A percentile compares a stretch with the other conserved stretches of the same genome.
Conservation (phyloP, 2,113 vertebrate genomes). For the Leptobrachium ailaonicum region DNA sequence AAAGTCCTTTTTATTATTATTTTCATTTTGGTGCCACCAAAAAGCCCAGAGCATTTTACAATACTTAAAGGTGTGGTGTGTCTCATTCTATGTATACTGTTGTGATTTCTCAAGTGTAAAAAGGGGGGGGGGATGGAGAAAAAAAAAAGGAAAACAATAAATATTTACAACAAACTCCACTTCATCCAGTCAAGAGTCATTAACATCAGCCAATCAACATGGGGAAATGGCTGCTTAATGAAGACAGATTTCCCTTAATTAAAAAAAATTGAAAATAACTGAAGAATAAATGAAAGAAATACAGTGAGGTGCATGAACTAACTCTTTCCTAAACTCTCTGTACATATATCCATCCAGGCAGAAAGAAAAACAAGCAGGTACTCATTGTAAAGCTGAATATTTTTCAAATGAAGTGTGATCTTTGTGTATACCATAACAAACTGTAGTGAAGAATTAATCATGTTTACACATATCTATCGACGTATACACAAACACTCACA, state of each 20-base stretch:
- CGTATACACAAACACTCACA: background rate
- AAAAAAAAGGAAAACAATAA: conserved; percentile 50
- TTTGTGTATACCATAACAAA: background rate
- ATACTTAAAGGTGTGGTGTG: conserved; percentile 14
- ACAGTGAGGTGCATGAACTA: background rate
- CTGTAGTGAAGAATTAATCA: too few species aligned
- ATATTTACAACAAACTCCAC: conserved; percentile 55
- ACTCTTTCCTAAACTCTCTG: too few species aligned
- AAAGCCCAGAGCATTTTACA: background rate
- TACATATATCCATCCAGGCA: too few species aligned
- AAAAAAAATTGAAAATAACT: conserved; percentile 49
- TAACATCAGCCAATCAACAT: conserved; percentile 53
- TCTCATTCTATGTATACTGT: conserved; percentile 5
- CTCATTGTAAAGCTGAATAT: too few species aligned
- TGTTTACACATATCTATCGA: background rate
- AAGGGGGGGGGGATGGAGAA: background rate
- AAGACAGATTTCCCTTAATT: conserved; percentile 54
- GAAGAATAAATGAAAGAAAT: background rate
- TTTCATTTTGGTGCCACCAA: background rate
- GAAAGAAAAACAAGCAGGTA: too few species aligned
- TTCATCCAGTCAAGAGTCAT: conserved; percentile 53
- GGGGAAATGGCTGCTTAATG: conserved; percentile 20
- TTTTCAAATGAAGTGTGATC: too few species aligned
- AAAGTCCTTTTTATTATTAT: background rate
- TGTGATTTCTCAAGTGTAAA: conserved; percentile 25